Conservation (phyloP, 2,113 vertebrate genomes). For the Aptenodytes forsteri region DNA sequence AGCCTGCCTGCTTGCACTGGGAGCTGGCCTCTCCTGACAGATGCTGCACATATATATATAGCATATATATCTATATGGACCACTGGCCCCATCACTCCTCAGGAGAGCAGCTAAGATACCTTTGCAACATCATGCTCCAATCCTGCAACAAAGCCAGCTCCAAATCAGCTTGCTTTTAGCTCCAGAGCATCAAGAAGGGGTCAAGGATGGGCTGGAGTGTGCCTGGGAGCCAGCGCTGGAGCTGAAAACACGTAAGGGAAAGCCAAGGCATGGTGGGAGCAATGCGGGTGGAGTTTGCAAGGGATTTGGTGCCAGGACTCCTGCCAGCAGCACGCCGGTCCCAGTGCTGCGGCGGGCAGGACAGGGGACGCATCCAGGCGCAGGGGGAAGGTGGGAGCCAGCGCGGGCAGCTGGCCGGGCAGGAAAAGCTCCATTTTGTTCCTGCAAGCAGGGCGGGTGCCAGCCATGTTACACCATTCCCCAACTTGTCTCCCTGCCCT, state of each 20-base stretch:
- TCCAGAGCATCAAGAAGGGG: background rate
- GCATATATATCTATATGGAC: background rate
- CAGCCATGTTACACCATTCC: background rate
- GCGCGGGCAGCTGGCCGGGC: accelerated
- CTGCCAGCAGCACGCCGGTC: background rate
- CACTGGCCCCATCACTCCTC: no score
- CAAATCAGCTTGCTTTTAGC: background rate
- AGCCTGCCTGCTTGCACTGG: background rate
- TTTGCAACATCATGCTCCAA: background rate
- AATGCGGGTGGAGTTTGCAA: background rate
- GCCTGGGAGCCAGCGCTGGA: background rate
- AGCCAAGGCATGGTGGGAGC: background rate
- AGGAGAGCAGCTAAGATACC: background rate
- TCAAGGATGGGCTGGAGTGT: background rate
- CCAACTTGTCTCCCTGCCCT: background rate
- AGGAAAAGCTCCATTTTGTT: background rate
- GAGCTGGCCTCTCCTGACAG: background rate
- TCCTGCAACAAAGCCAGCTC: background rate
- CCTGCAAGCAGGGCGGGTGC: background rate
- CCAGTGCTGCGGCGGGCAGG: accelerated
- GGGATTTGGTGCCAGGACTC: background rate
- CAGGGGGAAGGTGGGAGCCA: background rate
- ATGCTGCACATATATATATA: background rate
- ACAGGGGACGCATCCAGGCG: background rate
- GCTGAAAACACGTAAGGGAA: accelerated